Base-by-base conservation (phyloP, 2,113 vertebrate species). In the Tupaia chinensis region DNA sequence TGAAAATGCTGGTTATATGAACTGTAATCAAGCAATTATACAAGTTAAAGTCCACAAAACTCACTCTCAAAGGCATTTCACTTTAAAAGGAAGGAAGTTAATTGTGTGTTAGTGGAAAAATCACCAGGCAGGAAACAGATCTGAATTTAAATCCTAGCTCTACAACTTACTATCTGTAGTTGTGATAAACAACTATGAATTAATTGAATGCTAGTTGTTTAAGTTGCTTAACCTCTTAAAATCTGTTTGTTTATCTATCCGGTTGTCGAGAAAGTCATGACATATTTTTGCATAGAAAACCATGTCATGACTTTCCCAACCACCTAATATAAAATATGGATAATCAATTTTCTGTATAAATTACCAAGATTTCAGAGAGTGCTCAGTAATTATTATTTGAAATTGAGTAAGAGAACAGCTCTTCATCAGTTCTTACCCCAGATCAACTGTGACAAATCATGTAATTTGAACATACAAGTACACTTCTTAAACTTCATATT, bases 291-390 rank as follows among this genome's bases (percentile, higher is more conserved):
- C 44, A 44, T 44, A 44, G 44, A 44, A 44, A 44, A 44, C 3
- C 44, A 44, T 44, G 44, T 44, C 44, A 44, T 44, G 44, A 44
- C 44, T 44, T 44, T 44, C 44, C 44, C 44, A 44, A 44, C 44
- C 44, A 44, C 44, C 44, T 44, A 44, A 44, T 44, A 87, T 69
- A 81, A 89, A 92, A 88, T 80, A 85, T 60, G n/a, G 34, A 72
- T 54, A 83, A 87, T 54, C 13, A 77, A 77, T 85, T 81, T 81
- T 91, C 69, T 89, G 2, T 58, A 78, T 89, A 80, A 97, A 61
- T 68, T 81, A 32, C 5, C 17, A 93, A 19, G 27, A 86, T 58
- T 95, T 86, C 58, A 73, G 4, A 93, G 63, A 16, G 5, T 20
- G 70, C 20, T 56, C 25, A 89, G 7, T 73, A 69, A 68, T 87